Evolutionary conservation across 2,113 vertebrate genomes (phyloP), one percentile per base, ranked within the genome.

Genomic region (Bostrychus sinensis): DNA sequence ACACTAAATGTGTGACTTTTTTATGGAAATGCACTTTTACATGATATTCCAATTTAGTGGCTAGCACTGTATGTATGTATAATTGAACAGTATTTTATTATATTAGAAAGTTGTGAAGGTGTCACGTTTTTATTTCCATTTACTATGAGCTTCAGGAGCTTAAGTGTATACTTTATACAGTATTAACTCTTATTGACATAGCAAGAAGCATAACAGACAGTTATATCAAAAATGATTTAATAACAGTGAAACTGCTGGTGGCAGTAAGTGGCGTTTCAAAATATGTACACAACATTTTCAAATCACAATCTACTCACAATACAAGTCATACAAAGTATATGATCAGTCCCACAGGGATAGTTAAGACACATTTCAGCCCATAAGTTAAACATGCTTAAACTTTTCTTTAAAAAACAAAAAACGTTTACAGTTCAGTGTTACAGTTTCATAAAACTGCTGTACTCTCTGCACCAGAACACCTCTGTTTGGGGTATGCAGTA

Each of bases 191-290:
- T n/a, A n/a, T n/a, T n/a, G n/a, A n/a, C n/a, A n/a, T n/a, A n/a
- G n/a, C n/a, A n/a, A n/a, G 17, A 32, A 45, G 54, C 62, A 37
- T 5, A 91, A 75, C 73, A 92, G 32, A 17, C 7, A 77, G 10
- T 62, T 70, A 63, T 83, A 80, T 93, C 93, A 95, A 94, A 95
- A 66, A 93, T 89, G 92, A 93, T 95, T 93, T 93, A 94, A 93
- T 92, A 93, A 94, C 94, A 91, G 91, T 93, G 94, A 93, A 90
- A 93, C 93, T 93, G 94, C 94, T 95, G 93, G 92, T 94, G 93
- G 93, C 95, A 95, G 95, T 92, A 93, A 88, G 92, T 89, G 91
- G 93, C 94, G 93, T 92, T 93, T 93, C 91, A 94, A 94, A 93
- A 66, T 82, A 84, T 83, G 62, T 79, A 84, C 75, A 82, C 81